A percentile compares a stretch with the other conserved stretches of the same genome.
Conservation (phyloP, 1,140 invertebrate species). For the Diprion similis region DNA sequence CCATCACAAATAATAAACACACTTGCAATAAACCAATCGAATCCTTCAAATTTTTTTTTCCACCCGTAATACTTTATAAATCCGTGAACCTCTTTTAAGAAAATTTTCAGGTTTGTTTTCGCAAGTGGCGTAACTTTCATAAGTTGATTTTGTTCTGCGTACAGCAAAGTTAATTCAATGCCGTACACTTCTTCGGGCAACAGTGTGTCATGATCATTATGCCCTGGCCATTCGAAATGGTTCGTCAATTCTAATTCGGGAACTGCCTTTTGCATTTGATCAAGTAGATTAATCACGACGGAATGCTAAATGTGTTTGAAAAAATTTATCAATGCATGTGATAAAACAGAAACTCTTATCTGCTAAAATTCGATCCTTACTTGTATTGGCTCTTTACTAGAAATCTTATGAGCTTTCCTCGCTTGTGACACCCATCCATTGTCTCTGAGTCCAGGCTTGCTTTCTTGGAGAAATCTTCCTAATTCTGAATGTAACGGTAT, state of each 20-base stretch:
- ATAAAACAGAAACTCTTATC: slow-evolving; percentile 18
- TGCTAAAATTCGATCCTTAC: slow-evolving; percentile 36
- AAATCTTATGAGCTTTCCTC: slow-evolving; percentile 46
- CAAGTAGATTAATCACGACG: slow-evolving; percentile 45
- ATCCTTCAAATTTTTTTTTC: slow-evolving; percentile 41
- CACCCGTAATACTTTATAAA: slow-evolving; percentile 50
- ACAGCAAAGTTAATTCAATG: slow-evolving; percentile 48
- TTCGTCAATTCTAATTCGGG: slow-evolving; percentile 53
- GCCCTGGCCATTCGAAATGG: slow-evolving; percentile 46
- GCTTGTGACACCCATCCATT: slow-evolving; percentile 50
- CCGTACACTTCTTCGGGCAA: slow-evolving; percentile 48
- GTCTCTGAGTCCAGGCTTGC: slow-evolving; percentile 48
- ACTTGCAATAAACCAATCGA: slow-evolving; percentile 57
- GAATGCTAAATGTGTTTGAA: slow-evolving; percentile 34
- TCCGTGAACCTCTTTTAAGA: slow-evolving; percentile 46
- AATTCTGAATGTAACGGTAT: slow-evolving; percentile 38
- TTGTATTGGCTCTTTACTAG: slow-evolving; percentile 35
- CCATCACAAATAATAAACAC: slow-evolving; percentile 54
- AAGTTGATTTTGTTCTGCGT: slow-evolving; percentile 42
- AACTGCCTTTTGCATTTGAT: slow-evolving; percentile 57
- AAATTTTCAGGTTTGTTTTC: slow-evolving; percentile 45
- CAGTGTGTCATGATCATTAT: slow-evolving; percentile 46
- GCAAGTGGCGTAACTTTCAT: slow-evolving; percentile 33
- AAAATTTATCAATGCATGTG: neutral
- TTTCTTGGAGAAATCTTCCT: slow-evolving; percentile 43